These are phyloP conservation scores for Nyctalus aviator DNA, from an alignment of 2,797 vertebrate species.

Conservation along the genomic window DNA sequence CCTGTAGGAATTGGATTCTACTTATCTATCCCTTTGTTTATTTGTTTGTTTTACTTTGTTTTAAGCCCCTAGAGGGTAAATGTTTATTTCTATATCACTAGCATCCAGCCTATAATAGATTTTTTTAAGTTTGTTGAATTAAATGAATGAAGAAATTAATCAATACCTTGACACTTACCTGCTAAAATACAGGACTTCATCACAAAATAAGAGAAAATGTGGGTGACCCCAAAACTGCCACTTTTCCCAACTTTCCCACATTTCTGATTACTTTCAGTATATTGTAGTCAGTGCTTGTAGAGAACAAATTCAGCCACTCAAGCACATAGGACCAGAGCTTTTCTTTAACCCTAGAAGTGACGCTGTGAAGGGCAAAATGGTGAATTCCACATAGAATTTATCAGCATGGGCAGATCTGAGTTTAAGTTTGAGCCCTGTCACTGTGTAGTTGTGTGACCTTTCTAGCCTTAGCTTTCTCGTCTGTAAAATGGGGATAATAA, in stretches of 20 bases:
- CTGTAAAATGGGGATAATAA: background rate
- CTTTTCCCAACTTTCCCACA: background rate
- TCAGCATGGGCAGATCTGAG: background rate
- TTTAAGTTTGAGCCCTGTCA: constrained; percentile 6
- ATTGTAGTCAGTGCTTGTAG: background rate
- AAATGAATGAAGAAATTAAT: background rate
- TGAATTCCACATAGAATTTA: background rate
- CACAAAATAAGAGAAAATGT: background rate
- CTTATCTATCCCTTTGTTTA: background rate
- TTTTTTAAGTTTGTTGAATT: background rate
- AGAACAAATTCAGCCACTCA: background rate
- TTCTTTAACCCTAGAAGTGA: background rate
- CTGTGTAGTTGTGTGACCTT: background rate
- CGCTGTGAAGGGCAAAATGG: background rate
- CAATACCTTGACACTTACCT: background rate
- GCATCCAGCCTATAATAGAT: background rate
- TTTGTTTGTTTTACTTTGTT: too few relatives aligned
- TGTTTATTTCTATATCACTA: background rate
- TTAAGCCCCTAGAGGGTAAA: background rate
- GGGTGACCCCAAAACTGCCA: background rate
- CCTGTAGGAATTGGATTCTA: background rate
- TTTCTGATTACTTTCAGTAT: background rate
- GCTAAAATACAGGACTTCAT: background rate
- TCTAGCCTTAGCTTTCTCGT: background rate
- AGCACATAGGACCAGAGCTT: background rate